These are phyloP conservation scores for Gymnocephalus cernua DNA, from an alignment of 2,113 vertebrate species.

Conservation along the genomic window DNA sequence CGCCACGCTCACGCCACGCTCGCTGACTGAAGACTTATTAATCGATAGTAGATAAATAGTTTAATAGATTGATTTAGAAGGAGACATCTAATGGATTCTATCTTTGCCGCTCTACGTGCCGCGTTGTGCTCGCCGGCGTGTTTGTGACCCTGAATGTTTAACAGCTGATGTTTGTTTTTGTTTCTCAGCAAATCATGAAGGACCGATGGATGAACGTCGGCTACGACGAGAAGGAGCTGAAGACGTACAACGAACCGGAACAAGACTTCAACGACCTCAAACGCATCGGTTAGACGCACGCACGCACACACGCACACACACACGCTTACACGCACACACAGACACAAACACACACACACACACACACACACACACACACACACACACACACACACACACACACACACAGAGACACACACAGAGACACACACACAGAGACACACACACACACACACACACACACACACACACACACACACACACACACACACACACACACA, in stretches of 20 bases:
- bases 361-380: too few species aligned
- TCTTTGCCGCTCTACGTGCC: too few species aligned
- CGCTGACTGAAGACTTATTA: too few species aligned
- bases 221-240: slow-evolving; percentile 91
- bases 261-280: slow-evolving; percentile 87
- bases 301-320: slow-evolving; percentile 5
- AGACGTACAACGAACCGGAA: slow-evolving; percentile 90
- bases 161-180: background rate
- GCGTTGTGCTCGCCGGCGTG: too few species aligned
- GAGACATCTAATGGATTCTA: too few species aligned
- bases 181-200: slow-evolving; percentile 93
- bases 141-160: too few species aligned
- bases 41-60: too few species aligned
- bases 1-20: too few species aligned
- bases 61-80: too few species aligned
- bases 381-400: too few species aligned
- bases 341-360: too few species aligned
- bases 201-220: slow-evolving; percentile 95
- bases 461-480: background rate
- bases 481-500: background rate
- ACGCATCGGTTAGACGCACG: slow-evolving; percentile 52
- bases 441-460: slow-evolving; percentile 7
- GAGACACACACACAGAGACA: background rate
- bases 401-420: too few species aligned
- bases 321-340: background rate